Base-by-base conservation (phyloP, 2,888 invertebrate species). In the Heliconius erato region DNA sequence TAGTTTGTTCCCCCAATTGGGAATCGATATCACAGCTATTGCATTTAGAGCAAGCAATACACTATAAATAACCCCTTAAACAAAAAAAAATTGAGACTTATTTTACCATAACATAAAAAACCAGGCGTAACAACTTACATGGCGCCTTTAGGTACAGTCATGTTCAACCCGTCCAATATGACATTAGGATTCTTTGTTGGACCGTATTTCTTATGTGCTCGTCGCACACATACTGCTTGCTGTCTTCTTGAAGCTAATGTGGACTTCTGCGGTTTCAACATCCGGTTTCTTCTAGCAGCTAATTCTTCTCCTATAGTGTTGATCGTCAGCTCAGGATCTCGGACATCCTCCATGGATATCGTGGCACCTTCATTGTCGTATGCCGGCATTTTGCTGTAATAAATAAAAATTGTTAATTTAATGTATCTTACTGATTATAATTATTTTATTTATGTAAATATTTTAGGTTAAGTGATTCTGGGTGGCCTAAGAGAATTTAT, bases 91-190 rank as follows among this genome's bases (percentile, higher is more conserved):
- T 16, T 16, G 16, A 49, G 16, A 49, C 16, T 49, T 16, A 16
- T 49, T 16, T 49, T 16, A 16, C 2, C 12, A 12, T 19, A 71
- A 71, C 40, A 54, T 74, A 68, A 35, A 40, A n/a, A 79, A 68
- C 49, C 49, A 54, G 49, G 7, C 19, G 49, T 71, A 76, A 72
- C 40, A 26, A 77, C 98, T 97, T 95, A 98, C 98, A 98, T 98
- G 74, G 97, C 95, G 79, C 98, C 98, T 91, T 98, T 98, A 35
- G 98, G 98, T 71, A 99, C 99, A 28, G 98, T 98, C 98, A 99
- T 98, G 90, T 98, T 98, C 80, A 99, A 96, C 40, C 98, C 98
- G 91, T 98, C 98, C 80, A 99, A 96, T 67, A 99, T 98, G 59
- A 98, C 96, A 87, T 98, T 98, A 0, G 98, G 98, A 89, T 97